These are phyloP conservation scores for Asteroscopus sphinx DNA, from an alignment of 2,888 invertebrate species.

Conservation along the genomic window DNA sequence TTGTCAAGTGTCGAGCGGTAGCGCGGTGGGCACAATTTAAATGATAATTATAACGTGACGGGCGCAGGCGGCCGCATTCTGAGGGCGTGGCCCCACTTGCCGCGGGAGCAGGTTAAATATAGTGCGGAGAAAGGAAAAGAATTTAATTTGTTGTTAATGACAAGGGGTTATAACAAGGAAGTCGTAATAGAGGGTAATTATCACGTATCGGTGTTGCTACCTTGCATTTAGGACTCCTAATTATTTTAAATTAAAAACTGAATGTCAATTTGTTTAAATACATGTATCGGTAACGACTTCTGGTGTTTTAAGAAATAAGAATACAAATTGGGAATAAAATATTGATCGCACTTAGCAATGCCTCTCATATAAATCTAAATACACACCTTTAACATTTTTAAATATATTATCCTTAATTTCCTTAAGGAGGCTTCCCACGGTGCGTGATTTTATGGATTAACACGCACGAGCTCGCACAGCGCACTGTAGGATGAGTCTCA, in stretches of 20 bases:
- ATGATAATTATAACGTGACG: conserved; percentile 87
- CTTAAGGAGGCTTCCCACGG: too few species aligned
- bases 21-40: conserved; percentile 86
- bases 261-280: background rate
- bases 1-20: conserved; percentile 87
- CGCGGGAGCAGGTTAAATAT: conserved; percentile 39
- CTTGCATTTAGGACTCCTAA: conserved; percentile 13
- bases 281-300: too few species aligned
- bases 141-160: conserved; percentile 40
- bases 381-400: too few species aligned
- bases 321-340: too few species aligned
- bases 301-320: too few species aligned
- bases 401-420: too few species aligned
- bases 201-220: conserved; percentile 24
- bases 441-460: too few species aligned
- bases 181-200: conserved; percentile 35
- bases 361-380: too few species aligned
- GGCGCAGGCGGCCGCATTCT: conserved; percentile 59
- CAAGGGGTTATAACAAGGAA: conserved; percentile 31
- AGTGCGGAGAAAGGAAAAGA: conserved; percentile 19
- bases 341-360: too few species aligned
- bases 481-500: too few species aligned
- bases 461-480: too few species aligned
- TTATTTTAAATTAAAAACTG: conserved; percentile 14
- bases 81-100: conserved; percentile 41